Conservation (phyloP, 2,113 vertebrate genomes). For the Embiotoca jacksoni region DNA sequence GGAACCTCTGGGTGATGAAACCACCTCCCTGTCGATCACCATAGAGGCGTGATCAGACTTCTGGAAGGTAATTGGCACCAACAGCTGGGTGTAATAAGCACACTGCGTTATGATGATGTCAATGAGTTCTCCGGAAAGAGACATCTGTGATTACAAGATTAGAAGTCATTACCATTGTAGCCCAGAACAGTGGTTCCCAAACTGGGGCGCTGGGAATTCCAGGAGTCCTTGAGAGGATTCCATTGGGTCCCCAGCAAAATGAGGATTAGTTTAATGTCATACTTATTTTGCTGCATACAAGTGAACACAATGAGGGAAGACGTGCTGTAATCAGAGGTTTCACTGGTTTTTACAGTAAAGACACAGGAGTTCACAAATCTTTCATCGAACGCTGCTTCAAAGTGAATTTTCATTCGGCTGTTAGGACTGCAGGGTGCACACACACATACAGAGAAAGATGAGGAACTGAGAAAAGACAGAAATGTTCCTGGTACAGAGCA, state of each 20-base stretch:
- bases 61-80: slow-evolving; percentile 68
- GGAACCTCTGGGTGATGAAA: slow-evolving; percentile 39
- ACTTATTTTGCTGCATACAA: slow-evolving; percentile 37
- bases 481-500: slow-evolving; percentile 13
- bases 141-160: slow-evolving; percentile 77
- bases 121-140: slow-evolving; percentile 57
- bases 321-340: slow-evolving; percentile 13
- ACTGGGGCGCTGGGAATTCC: slow-evolving; percentile 51
- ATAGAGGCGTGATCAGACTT: slow-evolving; percentile 42
- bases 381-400: slow-evolving; percentile 43
- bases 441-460: slow-evolving; percentile 14
- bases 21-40: slow-evolving; percentile 46
- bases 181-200: slow-evolving; percentile 53
- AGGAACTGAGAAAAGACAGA: slow-evolving; percentile 37
- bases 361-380: slow-evolving; percentile 43
- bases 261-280: slow-evolving; percentile 59
- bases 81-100: slow-evolving; percentile 71
- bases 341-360: slow-evolving; percentile 23
- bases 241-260: slow-evolving; percentile 26
- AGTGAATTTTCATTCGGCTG: slow-evolving; percentile 47
- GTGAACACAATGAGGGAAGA: slow-evolving; percentile 25
- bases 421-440: slow-evolving; percentile 29
- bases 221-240: slow-evolving; percentile 46
- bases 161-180: slow-evolving; percentile 72
- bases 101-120: slow-evolving; percentile 72